Conservation (phyloP, 2,888 invertebrate genomes). For the Leptopilina syphax region DNA sequence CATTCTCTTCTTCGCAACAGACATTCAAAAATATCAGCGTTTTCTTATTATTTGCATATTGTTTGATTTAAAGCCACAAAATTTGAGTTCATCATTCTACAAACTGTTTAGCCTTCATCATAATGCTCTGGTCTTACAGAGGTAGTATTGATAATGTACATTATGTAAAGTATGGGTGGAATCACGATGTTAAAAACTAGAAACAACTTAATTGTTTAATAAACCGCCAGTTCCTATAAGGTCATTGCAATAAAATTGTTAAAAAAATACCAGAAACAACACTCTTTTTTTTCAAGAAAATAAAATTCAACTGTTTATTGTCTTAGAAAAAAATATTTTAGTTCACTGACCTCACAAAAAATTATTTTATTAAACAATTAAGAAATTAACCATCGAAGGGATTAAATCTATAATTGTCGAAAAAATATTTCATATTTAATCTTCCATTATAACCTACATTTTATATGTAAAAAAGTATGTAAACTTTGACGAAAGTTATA, state of each 20-base stretch:
- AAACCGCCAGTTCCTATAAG: too few species aligned
- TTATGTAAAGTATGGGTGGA: conserved; percentile 54
- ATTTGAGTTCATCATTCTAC: conserved; percentile 39
- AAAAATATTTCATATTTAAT: too few species aligned
- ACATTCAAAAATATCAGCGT: conserved; percentile 50
- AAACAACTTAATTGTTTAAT: too few species aligned
- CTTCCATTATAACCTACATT: conserved; percentile 13
- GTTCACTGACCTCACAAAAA: too few species aligned
- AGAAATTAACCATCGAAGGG: too few species aligned
- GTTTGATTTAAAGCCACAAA: conserved; percentile 37
- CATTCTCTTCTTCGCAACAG: conserved; percentile 41
- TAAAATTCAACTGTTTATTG: neutral
- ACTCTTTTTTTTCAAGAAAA: neutral
- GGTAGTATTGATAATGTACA: conserved; percentile 64
- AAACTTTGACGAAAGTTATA: neutral
- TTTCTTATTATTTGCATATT: conserved; percentile 26
- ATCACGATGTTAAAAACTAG: conserved; percentile 10
- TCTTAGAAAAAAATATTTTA: too few species aligned
- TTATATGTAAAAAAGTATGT: conserved; percentile 17
- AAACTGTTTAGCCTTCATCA: conserved; percentile 43
- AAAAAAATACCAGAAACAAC: too few species aligned
- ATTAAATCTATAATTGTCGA: too few species aligned
- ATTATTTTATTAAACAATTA: too few species aligned
- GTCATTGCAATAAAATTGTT: too few species aligned
- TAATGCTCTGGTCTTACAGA: conserved; percentile 54